Evolutionary conservation across 1,140 invertebrate genomes (phyloP).

Genomic region (Andricus grossulariae): DNA sequence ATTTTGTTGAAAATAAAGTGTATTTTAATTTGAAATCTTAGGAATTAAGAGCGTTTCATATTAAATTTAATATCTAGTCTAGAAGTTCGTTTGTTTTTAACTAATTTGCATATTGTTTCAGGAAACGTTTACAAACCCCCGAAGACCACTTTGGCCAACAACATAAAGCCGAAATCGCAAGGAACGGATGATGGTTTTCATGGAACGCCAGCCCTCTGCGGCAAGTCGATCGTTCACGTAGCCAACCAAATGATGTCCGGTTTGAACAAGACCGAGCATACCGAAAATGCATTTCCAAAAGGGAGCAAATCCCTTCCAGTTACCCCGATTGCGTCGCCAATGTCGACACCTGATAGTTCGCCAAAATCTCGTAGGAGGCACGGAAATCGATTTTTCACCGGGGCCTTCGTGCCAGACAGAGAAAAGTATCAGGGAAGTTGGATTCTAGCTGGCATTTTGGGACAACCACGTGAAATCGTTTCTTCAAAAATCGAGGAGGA

Average conservation of each 20-base stretch:
- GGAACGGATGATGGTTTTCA: constrained; percentile 83
- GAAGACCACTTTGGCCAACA: constrained; percentile 48
- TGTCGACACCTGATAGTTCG: constrained; percentile 77
- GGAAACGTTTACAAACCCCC: constrained; percentile 44
- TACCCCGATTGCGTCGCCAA: constrained; percentile 80
- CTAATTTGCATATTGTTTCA: constrained; percentile 27
- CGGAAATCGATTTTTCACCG: constrained; percentile 76
- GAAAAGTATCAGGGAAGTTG: constrained; percentile 76
- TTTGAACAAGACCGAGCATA: constrained; percentile 53
- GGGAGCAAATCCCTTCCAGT: constrained; percentile 83
- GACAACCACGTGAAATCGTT: constrained; percentile 67
- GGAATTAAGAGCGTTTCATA: too few relatives aligned
- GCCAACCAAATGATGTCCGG: constrained; percentile 83
- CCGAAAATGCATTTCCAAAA: constrained; percentile 49
- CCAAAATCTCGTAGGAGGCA: constrained; percentile 69
- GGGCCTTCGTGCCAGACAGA: constrained; percentile 66
- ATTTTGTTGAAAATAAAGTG: not conserved
- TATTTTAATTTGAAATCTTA: too few relatives aligned
- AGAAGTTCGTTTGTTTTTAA: not conserved
- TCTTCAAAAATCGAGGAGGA: constrained; percentile 67
- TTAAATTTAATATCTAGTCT: not conserved
- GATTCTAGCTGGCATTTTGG: constrained; percentile 76
- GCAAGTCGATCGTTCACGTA: constrained; percentile 83
- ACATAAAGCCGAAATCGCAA: constrained; percentile 76
- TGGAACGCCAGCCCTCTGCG: constrained; percentile 82